phyloP scores from a whole-genome alignment of 2,113 vertebrate genomes.

The Ivindomyrus marchei region DNA sequence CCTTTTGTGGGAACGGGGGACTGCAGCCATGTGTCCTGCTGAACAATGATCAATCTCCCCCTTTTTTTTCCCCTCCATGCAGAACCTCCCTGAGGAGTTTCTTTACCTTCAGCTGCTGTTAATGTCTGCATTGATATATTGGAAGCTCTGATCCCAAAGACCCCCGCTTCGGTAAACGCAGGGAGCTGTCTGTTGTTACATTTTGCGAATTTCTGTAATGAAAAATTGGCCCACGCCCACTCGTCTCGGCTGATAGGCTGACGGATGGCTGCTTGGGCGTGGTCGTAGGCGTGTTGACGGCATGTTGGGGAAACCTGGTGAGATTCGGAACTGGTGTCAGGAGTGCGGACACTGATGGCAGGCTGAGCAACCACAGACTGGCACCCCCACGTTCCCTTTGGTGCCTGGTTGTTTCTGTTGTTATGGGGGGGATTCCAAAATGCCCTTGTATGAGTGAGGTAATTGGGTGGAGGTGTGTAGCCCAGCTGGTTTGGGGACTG shows the following conservation, averaged over 20 bases:
- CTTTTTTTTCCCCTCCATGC: background rate
- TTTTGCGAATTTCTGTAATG: background rate
- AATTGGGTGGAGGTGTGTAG: background rate
- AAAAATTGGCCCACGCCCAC: background rate
- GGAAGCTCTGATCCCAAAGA: background rate
- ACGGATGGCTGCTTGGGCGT: background rate
- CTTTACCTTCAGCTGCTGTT: background rate
- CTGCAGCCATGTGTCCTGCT: background rate
- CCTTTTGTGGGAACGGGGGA: background rate
- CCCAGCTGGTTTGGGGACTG: background rate
- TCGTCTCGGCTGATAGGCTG: background rate
- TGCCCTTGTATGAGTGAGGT: background rate
- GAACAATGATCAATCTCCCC: background rate
- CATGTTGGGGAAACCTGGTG: background rate
- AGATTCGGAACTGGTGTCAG: background rate
- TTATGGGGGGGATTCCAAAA: background rate
- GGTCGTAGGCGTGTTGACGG: background rate
- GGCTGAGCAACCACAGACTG: background rate
- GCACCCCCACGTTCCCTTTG: background rate
- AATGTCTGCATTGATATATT: constrained; percentile 6
- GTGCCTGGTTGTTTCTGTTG: background rate
- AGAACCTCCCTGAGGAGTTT: background rate
- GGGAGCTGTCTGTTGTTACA: background rate
- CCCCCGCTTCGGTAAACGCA: background rate
- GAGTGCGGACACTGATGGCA: background rate